A percentile compares a stretch with the other conserved stretches of the same genome.
Evolutionary conservation across 2,888 invertebrate genomes (phyloP).

Genomic region (Tridacna crocea): DNA sequence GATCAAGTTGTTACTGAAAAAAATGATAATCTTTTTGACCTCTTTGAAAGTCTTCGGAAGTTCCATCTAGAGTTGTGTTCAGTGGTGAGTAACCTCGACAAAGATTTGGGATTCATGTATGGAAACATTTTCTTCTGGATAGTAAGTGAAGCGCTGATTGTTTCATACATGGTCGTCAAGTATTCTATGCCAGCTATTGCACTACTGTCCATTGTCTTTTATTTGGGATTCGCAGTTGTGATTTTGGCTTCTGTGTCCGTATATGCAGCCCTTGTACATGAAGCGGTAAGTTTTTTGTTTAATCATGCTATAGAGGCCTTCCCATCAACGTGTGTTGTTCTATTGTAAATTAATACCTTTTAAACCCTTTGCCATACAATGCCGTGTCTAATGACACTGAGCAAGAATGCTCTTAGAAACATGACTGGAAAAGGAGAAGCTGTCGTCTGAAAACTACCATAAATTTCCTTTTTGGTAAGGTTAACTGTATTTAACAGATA

Average conservation of each 20-base stretch:
- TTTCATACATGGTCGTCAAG: slow-evolving; percentile 1
- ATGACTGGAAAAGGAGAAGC: too few relatives aligned
- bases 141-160: neutral
- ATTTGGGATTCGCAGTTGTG: neutral
- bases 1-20: neutral
- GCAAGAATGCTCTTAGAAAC: too few relatives aligned
- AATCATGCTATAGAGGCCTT: neutral
- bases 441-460: too few relatives aligned
- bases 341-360: neutral
- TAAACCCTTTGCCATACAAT: neutral
- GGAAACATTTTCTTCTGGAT: slow-evolving; percentile 15
- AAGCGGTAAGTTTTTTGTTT: neutral
- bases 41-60: neutral
- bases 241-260: slow-evolving; percentile 5
- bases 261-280: slow-evolving; percentile 3
- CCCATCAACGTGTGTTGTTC: neutral
- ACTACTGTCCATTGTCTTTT: neutral
- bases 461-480: too few relatives aligned
- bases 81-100: neutral
- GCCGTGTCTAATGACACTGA: neutral
- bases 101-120: slow-evolving; percentile 8
- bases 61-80: neutral
- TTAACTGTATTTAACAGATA: too few relatives aligned
- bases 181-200: neutral
- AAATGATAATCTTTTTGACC: neutral